Base-by-base conservation (phyloP, 2,888 invertebrate species). In the Disparrhopalites patrizii region DNA sequence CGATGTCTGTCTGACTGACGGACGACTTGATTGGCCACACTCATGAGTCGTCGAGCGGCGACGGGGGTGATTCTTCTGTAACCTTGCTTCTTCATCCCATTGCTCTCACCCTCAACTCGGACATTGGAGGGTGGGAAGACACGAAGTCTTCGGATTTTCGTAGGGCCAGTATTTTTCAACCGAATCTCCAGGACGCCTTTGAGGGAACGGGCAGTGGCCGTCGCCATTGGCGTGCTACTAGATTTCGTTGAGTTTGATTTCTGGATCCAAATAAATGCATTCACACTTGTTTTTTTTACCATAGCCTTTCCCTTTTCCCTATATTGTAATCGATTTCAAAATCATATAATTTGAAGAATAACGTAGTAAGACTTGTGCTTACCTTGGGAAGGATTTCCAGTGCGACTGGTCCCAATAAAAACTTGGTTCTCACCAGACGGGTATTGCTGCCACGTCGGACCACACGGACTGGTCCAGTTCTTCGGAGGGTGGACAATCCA, bases 361-460 rank as follows among this genome's bases (percentile, higher is more conserved):
- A n/a, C 7, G 18, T 61, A 8, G 33, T 8, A 8, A n/a, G n/a
- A n/a, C n/a, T n/a, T n/a, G n/a, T 33, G 25, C 40, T 57, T 55
- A 69, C 71, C 70, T 70, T 74, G 20, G 74, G 71, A 25, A 72
- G 67, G 51, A 74, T 74, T 47, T 74, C 73, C 27, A 74, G 70
- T 13, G 72, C 68, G 4, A 74, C 74, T 40, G 74, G 74, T 36
- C 74, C 74, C 1, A 74, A 63, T 3, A 69, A 56, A 40, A 74
- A 74, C 47, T 69, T 72, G 2, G 72, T 67, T 54, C 70, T 51
- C 2, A 74, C 68, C 3, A 74, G 62, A 38, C 73, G 57, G 7
- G 66, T 70, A 20, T 65, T 67, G 7, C 63, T 66, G 2, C 70
- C 70, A 62, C 70, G 66, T 38, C 67, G 69, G 10, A 73, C 58